Evolutionary conservation across 2,888 invertebrate species (phyloP), one percentile per base, ranked within the genome.

Genomic region (Ganaspis brasiliensis): DNA sequence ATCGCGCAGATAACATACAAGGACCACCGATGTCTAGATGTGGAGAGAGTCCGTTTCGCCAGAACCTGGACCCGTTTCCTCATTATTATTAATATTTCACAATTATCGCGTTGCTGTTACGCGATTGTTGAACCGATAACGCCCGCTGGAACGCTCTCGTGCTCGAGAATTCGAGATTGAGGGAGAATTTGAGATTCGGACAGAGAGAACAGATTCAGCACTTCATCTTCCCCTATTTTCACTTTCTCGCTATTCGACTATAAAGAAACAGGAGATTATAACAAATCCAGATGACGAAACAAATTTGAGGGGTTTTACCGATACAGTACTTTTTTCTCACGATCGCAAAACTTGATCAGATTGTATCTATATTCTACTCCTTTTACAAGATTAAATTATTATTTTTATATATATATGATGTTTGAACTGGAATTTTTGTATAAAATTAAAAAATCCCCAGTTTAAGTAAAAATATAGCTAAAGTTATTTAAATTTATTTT

Each of bases 71-170:
- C 82, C 83, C 79, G 81, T 85, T 85, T 87, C 85, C 86, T 87
- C 85, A 82, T 87, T 86, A 85, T 86, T 87, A 87, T 87, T 88
- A 86, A 87, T 87, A 86, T 88, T 88, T 86, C 87, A 85, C 86
- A 88, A 88, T 87, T 87, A 87, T 86, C 83, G 83, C 82, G 77
- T 77, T 82, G 82, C 81, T 80, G 82, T 84, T 86, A 81, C 78
- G 81, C 81, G 85, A 86, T 86, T 83, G 83, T 75, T 74, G 75
- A 79, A 37, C 74, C 67, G 84, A 86, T 85, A 86, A 84, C 79
- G 31, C 79, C 40, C 78, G 81, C 63, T 78, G 81, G 76, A 83
- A 79, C 77, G 81, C 81, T 82, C 75, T 79, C 73, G 81, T 67
- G 37, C 35, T 63, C 45, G 45, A 14, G 78, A 77, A 52, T 74